These are phyloP conservation scores for Diplodus sargus DNA, from an alignment of 2,797 vertebrate species.

Conservation along the genomic window DNA sequence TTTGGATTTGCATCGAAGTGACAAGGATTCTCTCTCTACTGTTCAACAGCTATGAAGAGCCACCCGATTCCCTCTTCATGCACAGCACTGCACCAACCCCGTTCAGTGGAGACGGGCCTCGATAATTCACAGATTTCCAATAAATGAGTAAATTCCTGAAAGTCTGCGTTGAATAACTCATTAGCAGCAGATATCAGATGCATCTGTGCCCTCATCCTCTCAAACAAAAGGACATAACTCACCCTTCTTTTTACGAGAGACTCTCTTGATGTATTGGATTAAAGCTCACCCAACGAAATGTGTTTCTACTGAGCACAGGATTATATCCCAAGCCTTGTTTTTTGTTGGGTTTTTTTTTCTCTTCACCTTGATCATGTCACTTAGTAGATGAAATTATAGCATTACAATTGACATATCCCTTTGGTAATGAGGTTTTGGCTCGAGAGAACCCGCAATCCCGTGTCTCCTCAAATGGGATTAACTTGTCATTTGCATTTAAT, in stretches of 20 bases:
- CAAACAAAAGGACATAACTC: conserved; percentile 38
- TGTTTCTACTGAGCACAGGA: conserved; percentile 38
- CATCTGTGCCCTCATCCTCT: conserved; percentile 29
- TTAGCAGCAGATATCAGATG: conserved; percentile 23
- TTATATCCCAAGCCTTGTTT: conserved; percentile 36
- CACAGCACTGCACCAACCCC: conserved; percentile 7
- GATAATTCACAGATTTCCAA: background rate
- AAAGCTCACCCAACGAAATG: conserved; percentile 37
- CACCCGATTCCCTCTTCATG: background rate
- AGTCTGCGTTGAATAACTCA: background rate
- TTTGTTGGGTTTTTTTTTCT: conserved; percentile 26
- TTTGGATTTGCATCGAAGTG: conserved; percentile 12
- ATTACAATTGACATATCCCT: conserved; percentile 41
- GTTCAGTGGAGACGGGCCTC: conserved; percentile 8
- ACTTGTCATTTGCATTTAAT: conserved; percentile 41
- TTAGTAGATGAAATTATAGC: conserved; percentile 56
- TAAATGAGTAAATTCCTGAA: too few relatives aligned
- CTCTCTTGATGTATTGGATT: conserved; percentile 59
- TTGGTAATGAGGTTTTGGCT: conserved; percentile 29
- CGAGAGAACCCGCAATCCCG: conserved; percentile 21
- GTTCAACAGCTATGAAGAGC: conserved; percentile 15
- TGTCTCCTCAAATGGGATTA: conserved; percentile 51
- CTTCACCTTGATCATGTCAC: conserved; percentile 49
- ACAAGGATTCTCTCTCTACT: background rate
- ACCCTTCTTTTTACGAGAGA: conserved; percentile 42